A percentile compares a stretch with the other conserved stretches of the same genome.
These are phyloP conservation scores for Actinostola sp. DNA, from an alignment of 92 coral and sea anemone genomes.

Conservation along the genomic window DNA sequence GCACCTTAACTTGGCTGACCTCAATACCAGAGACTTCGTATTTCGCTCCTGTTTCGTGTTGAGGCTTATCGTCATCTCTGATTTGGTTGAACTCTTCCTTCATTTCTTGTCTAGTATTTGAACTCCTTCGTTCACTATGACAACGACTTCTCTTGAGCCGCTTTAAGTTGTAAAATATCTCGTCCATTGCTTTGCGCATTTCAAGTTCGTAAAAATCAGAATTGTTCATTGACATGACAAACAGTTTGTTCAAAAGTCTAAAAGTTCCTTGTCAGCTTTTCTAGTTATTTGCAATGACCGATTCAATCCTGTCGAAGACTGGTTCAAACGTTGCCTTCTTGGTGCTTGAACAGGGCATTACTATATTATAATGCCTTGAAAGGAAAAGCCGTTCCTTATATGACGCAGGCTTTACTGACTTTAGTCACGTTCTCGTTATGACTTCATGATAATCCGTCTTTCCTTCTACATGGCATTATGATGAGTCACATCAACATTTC, in stretches of 20 bases:
- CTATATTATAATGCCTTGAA: no score
- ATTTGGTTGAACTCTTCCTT: not conserved
- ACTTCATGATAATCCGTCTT: not conserved
- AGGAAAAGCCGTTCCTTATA: no score
- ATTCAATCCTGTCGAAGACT: not conserved
- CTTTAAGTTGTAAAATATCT: not conserved
- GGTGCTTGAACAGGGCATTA: no score
- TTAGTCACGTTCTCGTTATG: no score
- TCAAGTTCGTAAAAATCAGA: constrained; percentile 1
- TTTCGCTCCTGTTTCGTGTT: not conserved
- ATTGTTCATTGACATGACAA: not conserved
- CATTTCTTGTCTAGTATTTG: not conserved
- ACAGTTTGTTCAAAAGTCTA: not conserved
- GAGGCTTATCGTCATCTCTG: not conserved
- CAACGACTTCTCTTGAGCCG: not conserved
- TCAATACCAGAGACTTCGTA: not conserved
- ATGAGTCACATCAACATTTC: not conserved
- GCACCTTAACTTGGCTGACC: constrained; percentile 5
- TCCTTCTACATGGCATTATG: not conserved
- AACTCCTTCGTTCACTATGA: not conserved
- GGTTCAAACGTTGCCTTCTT: no score
- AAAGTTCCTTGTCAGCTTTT: not conserved
- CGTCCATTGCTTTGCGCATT: not conserved
- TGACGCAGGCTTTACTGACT: no score
- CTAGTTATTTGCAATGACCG: no score